phyloP scores from a whole-genome alignment of 2,888 invertebrate species.

The Vanessa cardui region DNA sequence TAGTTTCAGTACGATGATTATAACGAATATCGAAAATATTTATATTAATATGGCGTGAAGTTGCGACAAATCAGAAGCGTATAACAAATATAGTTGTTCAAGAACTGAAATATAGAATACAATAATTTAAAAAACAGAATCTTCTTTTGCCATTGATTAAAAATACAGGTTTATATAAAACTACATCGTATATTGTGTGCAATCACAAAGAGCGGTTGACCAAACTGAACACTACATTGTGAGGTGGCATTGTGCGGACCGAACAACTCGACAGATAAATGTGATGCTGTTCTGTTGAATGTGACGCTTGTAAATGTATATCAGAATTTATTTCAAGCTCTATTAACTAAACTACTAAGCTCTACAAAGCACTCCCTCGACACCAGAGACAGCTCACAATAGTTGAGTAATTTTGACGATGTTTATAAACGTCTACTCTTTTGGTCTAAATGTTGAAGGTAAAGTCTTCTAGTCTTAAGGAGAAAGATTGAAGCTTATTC shows the following conservation, averaged over 20 bases:
- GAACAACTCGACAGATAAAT: slow-evolving; percentile 30
- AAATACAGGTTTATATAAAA: slow-evolving; percentile 2
- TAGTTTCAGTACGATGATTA: too few species aligned
- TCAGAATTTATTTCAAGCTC: background rate
- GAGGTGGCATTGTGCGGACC: slow-evolving; percentile 9
- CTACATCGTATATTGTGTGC: slow-evolving; percentile 21
- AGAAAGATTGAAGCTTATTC: too few species aligned
- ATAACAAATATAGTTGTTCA: too few species aligned
- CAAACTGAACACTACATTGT: slow-evolving; percentile 40
- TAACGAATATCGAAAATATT: too few species aligned
- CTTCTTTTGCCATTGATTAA: slow-evolving; percentile 2
- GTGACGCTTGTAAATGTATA: background rate
- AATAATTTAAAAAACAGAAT: background rate
- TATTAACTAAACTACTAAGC: background rate
- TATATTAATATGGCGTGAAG: too few species aligned
- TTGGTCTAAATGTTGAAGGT: too few species aligned
- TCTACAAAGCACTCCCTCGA: background rate
- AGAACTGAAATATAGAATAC: background rate
- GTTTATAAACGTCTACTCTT: too few species aligned
- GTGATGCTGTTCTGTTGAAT: slow-evolving; percentile 5
- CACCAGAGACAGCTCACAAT: too few species aligned
- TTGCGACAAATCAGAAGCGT: too few species aligned
- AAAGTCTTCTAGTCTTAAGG: too few species aligned
- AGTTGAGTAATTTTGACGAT: too few species aligned
- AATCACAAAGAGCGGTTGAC: slow-evolving; percentile 36